A percentile compares a stretch with the other conserved stretches of the same genome.
phyloP scores from a whole-genome alignment of 2,113 vertebrate genomes.

The Lophius piscatorius region DNA sequence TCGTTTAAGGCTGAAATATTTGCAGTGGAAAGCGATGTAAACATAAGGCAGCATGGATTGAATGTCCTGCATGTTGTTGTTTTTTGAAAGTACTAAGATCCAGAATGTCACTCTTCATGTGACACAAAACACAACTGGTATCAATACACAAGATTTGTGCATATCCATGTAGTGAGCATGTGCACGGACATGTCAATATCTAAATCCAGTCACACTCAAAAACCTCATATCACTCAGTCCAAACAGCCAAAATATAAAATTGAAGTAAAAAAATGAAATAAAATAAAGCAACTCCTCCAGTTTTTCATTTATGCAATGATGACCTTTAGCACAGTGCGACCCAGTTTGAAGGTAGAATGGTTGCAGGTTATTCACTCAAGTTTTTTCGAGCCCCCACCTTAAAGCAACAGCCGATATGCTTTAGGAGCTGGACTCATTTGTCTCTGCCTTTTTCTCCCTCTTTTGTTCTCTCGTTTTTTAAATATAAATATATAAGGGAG shows the following conservation, averaged over 20 bases:
- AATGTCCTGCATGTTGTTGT: slow-evolving; percentile 75
- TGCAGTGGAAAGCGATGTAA: slow-evolving; percentile 89
- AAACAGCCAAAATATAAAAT: slow-evolving; percentile 48
- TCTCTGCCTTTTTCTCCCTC: slow-evolving; percentile 17
- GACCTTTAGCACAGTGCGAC: slow-evolving; percentile 89
- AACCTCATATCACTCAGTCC: slow-evolving; percentile 23
- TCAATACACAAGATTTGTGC: slow-evolving; percentile 48
- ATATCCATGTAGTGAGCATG: slow-evolving; percentile 47
- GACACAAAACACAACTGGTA: slow-evolving; percentile 40
- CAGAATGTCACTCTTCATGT: slow-evolving; percentile 39
- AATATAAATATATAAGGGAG: too few species aligned
- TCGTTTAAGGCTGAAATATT: slow-evolving; percentile 92
- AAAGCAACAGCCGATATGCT: slow-evolving; percentile 36
- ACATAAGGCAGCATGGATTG: slow-evolving; percentile 92
- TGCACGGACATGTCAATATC: slow-evolving; percentile 52
- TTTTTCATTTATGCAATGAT: slow-evolving; percentile 54
- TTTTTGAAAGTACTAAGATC: slow-evolving; percentile 49
- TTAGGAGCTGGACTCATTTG: slow-evolving; percentile 50
- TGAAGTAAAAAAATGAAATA: slow-evolving; percentile 3
- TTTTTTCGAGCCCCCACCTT: slow-evolving; percentile 50
- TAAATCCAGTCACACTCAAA: slow-evolving; percentile 36
- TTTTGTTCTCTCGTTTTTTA: too few species aligned
- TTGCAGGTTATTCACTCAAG: slow-evolving; percentile 82
- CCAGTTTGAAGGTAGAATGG: slow-evolving; percentile 88
- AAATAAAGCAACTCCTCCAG: slow-evolving; percentile 12